Conservation (phyloP, 2,888 invertebrate genomes). For the Strigamia maritima region DNA sequence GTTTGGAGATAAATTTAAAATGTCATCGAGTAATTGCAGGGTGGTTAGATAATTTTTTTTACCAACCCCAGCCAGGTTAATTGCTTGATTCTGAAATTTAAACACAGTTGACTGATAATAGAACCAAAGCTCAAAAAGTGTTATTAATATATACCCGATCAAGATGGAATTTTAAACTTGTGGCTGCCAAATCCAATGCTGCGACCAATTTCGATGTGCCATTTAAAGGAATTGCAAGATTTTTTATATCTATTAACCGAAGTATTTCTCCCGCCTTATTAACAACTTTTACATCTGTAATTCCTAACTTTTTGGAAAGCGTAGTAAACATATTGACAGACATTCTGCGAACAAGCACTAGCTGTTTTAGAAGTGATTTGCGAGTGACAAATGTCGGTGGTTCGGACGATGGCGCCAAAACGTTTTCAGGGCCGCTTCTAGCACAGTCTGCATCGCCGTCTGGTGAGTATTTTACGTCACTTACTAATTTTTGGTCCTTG, state of each 20-base stretch:
- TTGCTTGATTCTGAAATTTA: constrained; percentile 37
- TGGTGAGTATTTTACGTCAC: no score
- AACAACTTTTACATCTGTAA: neutral
- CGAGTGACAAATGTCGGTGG: no score
- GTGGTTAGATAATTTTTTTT: constrained; percentile 38
- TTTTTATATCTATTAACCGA: neutral
- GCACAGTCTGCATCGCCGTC: no score
- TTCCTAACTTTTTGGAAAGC: neutral
- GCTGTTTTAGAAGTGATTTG: no score
- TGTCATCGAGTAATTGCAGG: constrained; percentile 35
- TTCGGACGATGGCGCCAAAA: neutral
- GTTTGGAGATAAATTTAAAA: constrained; percentile 29
- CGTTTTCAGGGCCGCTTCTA: neutral
- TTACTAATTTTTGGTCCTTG: no score
- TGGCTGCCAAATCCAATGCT: neutral
- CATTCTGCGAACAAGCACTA: neutral
- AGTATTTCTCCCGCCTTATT: neutral
- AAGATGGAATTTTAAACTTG: neutral
- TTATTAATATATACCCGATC: neutral
- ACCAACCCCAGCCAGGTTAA: constrained; percentile 37
- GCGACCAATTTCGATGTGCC: neutral
- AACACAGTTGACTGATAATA: neutral
- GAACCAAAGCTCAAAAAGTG: neutral
- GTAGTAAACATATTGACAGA: neutral
- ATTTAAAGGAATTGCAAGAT: neutral